A percentile compares a stretch with the other conserved stretches of the same genome.
These are phyloP conservation scores for Lypha dubia DNA, from an alignment of 2,888 invertebrate genomes.

Conservation along the genomic window DNA sequence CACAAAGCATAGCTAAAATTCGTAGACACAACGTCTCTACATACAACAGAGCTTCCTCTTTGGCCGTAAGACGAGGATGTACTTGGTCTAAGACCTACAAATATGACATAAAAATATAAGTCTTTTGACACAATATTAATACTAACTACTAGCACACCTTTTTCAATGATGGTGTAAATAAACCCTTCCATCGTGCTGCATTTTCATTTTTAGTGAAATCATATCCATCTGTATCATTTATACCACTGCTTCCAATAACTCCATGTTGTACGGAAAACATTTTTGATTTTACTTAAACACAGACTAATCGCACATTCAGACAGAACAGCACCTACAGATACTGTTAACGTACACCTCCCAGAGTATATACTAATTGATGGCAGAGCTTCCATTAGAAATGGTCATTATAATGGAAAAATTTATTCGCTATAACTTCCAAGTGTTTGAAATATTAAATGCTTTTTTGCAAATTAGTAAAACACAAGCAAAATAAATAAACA, in stretches of 20 bases:
- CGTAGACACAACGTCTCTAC: constrained; percentile 95
- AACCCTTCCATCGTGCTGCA: constrained; percentile 95
- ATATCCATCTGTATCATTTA: constrained; percentile 79
- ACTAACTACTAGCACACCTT: constrained; percentile 85
- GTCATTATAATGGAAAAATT: constrained; percentile 41
- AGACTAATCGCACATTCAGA: constrained; percentile 5
- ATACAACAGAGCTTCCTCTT: constrained; percentile 95
- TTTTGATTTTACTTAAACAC: constrained; percentile 9
- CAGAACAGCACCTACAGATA: constrained; percentile 16
- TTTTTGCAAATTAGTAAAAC: no score
- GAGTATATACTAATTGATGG: constrained; percentile 28
- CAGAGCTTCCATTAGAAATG: constrained; percentile 12
- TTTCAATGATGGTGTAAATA: constrained; percentile 93
- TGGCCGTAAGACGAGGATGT: constrained; percentile 92
- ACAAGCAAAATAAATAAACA: no score
- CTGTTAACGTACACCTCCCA: constrained; percentile 14
- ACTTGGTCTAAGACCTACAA: constrained; percentile 94
- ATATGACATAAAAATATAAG: background rate
- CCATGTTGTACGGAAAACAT: constrained; percentile 86
- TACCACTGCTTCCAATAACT: constrained; percentile 50
- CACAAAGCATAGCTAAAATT: constrained; percentile 94
- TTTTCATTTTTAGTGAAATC: constrained; percentile 96
- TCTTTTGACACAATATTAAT: background rate
- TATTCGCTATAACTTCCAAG: no score
- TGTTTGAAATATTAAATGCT: no score